Evolutionary conservation across 53 echinoderm and acorn worm species (phyloP), one percentile per base, ranked within the genome.

Genomic region (Antedon mediterranea): DNA sequence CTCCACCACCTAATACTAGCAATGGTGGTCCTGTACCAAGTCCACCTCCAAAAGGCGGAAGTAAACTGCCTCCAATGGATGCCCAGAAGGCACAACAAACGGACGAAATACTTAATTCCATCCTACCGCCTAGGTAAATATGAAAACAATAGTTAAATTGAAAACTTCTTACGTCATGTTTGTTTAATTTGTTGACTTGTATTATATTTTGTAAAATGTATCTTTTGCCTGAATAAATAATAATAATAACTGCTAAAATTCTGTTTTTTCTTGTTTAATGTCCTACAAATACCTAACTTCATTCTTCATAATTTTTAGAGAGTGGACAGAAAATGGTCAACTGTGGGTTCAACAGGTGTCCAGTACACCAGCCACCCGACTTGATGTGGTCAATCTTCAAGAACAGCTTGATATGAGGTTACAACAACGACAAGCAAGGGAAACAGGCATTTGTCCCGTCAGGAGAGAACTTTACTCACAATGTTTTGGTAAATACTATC

Each of bases 301-400:
- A n/a, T n/a, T n/a, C n/a, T n/a, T n/a, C n/a, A n/a, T 0, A 74
- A 6, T 72, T 29, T 3, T 30, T 31, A 97, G 97, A 43, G 97
- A 97, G 78, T 97, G 97, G 97, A 97, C 97, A 73, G 97, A 97
- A 74, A 92, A 90, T 88, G 97, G 97, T 80, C 97, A 97, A 78
- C 78, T 97, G 44, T 97, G 97, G 97, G 97, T 97, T 28, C 97
- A 97, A 86, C 97, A 97, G 77, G 97, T 97, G 77, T 97, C 97
- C 73, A 97, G 97, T 78, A 97, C 97, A 34, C 97, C 97, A 75
- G 97, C 97, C 81, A 97, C 97, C 13, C 43, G 97, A 34, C 90
- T 97, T 81, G 97, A 97, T 43, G 97, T 97, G 33, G 97, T 97
- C 78, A 97, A 97, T 34, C 91, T 97, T 6, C 97, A 97, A 78